These are phyloP conservation scores for Drosophila prolongata DNA, from an alignment of 2,888 invertebrate species.

Conservation along the genomic window DNA sequence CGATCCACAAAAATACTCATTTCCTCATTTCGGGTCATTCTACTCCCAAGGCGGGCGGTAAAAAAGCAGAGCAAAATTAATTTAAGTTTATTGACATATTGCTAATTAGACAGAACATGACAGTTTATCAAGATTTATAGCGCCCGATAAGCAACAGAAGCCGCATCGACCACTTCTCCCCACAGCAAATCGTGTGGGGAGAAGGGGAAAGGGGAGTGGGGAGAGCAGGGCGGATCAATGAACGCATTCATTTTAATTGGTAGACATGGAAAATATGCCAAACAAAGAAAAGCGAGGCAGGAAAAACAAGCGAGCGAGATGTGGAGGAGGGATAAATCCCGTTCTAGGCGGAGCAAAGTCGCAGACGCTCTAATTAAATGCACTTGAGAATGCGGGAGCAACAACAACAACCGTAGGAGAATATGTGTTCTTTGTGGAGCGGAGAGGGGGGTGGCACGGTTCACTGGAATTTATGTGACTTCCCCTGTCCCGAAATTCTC, in stretches of 20 bases:
- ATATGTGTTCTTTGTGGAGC: conserved; percentile 1
- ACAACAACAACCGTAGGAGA: background rate
- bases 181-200: background rate
- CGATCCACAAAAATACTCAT: conserved; percentile 4
- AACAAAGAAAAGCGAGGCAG: conserved; percentile 57
- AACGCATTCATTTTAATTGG: conserved; percentile 81
- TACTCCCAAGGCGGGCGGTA: conserved; percentile 11
- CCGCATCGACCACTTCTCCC: conserved; percentile 4
- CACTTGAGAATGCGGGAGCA: conserved; percentile 68
- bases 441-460: conserved; percentile 36
- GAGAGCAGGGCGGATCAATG: conserved; percentile 69
- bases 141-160: conserved; percentile 67
- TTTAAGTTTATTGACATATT: conserved; percentile 83
- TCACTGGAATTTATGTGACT: conserved; percentile 71
- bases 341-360: conserved; percentile 46
- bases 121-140: conserved; percentile 83
- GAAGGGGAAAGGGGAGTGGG: background rate
- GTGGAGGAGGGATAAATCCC: conserved; percentile 20
- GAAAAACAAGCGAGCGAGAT: conserved; percentile 8
- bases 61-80: conserved; percentile 60
- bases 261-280: conserved; percentile 78
- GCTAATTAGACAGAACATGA: conserved; percentile 84
- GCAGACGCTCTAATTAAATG: conserved; percentile 71
- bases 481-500: conserved; percentile 77
- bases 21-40: conserved; percentile 1